These are phyloP conservation scores for Teinopalpus imperialis DNA, from an alignment of 2,888 invertebrate species.

Conservation along the genomic window DNA sequence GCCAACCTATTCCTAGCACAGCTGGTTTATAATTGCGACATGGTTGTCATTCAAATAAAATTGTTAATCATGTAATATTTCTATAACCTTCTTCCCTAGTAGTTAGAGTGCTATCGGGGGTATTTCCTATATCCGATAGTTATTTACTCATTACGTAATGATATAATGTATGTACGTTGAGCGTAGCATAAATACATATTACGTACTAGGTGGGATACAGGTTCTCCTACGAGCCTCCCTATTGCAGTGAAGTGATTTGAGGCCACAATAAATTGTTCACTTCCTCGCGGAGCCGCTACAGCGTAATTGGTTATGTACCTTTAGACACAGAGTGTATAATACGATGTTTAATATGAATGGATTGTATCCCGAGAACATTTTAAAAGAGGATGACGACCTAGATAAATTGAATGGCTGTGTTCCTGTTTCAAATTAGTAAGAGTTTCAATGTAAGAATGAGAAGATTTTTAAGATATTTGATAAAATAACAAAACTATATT, in stretches of 20 bases:
- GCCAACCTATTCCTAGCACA: no score
- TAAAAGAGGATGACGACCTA: constrained; percentile 36
- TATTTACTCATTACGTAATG: constrained; percentile 4
- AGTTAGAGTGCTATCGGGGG: no score
- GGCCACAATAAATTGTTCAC: constrained; percentile 76
- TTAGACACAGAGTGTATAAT: constrained; percentile 55
- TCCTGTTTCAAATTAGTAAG: no score
- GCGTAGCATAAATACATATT: constrained; percentile 50
- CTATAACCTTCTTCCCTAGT: constrained; percentile 6
- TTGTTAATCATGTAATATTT: not conserved
- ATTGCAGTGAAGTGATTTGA: constrained; percentile 69
- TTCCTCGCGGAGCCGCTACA: constrained; percentile 59
- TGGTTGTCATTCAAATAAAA: no score
- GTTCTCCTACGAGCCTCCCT: constrained; percentile 75
- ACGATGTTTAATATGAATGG: constrained; percentile 27
- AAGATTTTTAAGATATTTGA: no score
- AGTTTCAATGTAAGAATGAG: no score
- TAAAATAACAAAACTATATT: no score
- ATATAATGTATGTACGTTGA: constrained; percentile 21
- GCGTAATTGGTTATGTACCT: constrained; percentile 63
- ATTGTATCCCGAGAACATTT: constrained; percentile 41
- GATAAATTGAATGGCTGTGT: constrained; percentile 5
- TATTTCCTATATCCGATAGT: constrained; percentile 8
- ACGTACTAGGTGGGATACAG: constrained; percentile 58
- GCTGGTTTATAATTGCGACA: no score